Base-by-base conservation (phyloP, 2,113 vertebrate genomes). In the Cyanoderma ruficeps region DNA sequence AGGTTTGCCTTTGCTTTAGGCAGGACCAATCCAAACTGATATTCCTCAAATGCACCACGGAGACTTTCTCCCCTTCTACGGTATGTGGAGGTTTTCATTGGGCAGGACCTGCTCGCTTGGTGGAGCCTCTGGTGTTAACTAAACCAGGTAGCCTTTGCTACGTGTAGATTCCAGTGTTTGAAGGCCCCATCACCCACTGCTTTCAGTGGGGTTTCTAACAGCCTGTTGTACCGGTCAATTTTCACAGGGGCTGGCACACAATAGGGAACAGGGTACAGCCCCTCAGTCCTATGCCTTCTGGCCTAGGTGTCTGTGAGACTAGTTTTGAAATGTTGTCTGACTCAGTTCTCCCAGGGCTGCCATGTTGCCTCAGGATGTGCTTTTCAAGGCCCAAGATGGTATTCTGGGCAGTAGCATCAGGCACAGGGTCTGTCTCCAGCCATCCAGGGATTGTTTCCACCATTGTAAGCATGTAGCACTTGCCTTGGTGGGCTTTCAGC, bases 21-120 rank as follows among this genome's bases (percentile, higher is more conserved):
- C 31, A 52, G 46, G 46, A 15, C 18, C 20, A 23, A 1, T 60
- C 28, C 47, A 5, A 46, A 16, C 33, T 9, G 15, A 20, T 46
- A 46, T 7, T 77, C 33, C 10, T 53, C 28, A 78, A 46, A 70
- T 87, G 84, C 55, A 78, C 23, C 64, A 2, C 0, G 28, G 64
- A 87, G 84, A 69, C 28, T 39, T 87, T 6, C 53, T 87, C 33
- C 55, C 55, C 4, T 78, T 69, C 28, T 87, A 28, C 0, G 39
- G 84, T 87, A 53, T 0, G 47, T 78, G 56, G 5, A 8, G 7
- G 3, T 61, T 39, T 61, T 28, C 4, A 4, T 0, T 28, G n/a
- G 47, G 64, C 7, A 24, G 64, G 47, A 24, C 33, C 39, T 30
- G 39, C 19, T 70, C 0, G 0, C 1, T 21, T n/a, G 12, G 9